Conservation (phyloP, 2,797 vertebrate species). For the Phaenicophaeus curvirostris region DNA sequence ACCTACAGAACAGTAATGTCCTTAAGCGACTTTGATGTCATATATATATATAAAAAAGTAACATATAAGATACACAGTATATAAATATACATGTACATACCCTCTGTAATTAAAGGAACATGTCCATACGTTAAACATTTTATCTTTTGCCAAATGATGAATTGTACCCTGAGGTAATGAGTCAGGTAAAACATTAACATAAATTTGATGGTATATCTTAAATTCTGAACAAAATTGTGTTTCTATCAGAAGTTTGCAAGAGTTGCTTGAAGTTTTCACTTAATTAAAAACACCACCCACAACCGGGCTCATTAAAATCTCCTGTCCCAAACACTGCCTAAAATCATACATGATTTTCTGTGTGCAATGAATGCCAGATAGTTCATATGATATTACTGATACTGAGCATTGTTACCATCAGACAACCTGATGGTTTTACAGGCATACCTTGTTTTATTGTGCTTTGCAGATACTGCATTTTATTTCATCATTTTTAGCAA, state of each 20-base stretch:
- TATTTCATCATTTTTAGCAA: too few species aligned
- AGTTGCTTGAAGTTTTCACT: not conserved
- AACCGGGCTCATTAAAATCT: not conserved
- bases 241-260: not conserved
- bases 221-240: slow-evolving; percentile 25
- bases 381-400: not conserved
- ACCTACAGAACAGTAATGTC: not conserved
- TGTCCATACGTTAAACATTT: slow-evolving; percentile 55
- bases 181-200: slow-evolving; percentile 33
- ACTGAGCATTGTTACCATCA: not conserved
- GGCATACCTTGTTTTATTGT: too few species aligned
- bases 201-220: not conserved
- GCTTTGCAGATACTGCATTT: too few species aligned
- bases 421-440: not conserved
- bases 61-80: not conserved
- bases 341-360: not conserved
- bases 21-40: not conserved
- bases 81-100: slow-evolving; percentile 26
- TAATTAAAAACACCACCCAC: not conserved
- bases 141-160: slow-evolving; percentile 54
- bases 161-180: slow-evolving; percentile 39
- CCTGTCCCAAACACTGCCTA: not conserved
- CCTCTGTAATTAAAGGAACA: slow-evolving; percentile 49
- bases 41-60: slow-evolving; percentile 4
- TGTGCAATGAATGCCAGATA: not conserved